Conservation (phyloP, 2,888 invertebrate species). For the Mesoligia furuncula region DNA sequence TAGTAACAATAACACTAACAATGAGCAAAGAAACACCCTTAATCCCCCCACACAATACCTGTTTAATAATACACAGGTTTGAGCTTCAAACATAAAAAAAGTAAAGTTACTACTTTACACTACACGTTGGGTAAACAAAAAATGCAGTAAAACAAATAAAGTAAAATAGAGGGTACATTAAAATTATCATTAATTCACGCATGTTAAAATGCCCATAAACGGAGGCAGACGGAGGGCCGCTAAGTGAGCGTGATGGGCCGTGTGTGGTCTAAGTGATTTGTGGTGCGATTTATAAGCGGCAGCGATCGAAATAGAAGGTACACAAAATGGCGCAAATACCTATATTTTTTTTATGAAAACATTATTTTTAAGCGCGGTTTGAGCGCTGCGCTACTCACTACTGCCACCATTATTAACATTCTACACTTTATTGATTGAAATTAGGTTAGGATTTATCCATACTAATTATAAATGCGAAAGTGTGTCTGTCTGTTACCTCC, state of each 20-base stretch:
- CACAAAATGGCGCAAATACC: neutral
- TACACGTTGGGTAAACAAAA: slow-evolving; percentile 4
- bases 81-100: neutral
- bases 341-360: neutral
- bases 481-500: too few relatives aligned
- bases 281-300: slow-evolving; percentile 10
- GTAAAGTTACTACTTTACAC: neutral
- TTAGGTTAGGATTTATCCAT: neutral
- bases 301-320: slow-evolving; percentile 10
- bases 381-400: neutral
- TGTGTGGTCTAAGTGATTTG: slow-evolving; percentile 57
- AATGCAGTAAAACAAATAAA: slow-evolving; percentile 51
- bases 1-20: neutral
- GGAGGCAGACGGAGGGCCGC: slow-evolving; percentile 48
- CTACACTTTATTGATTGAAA: neutral
- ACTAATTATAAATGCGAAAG: too few relatives aligned
- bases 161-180: slow-evolving; percentile 46
- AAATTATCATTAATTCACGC: slow-evolving; percentile 66
- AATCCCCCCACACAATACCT: neutral
- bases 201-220: slow-evolving; percentile 59
- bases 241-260: slow-evolving; percentile 63
- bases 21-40: neutral
- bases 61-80: neutral
- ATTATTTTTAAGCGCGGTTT: too few relatives aligned
- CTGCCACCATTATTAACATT: neutral